A percentile compares a stretch with the other conserved stretches of the same genome.
Evolutionary conservation across 2,797 vertebrate genomes (phyloP).

Genomic region (Fundulus diaphanus): DNA sequence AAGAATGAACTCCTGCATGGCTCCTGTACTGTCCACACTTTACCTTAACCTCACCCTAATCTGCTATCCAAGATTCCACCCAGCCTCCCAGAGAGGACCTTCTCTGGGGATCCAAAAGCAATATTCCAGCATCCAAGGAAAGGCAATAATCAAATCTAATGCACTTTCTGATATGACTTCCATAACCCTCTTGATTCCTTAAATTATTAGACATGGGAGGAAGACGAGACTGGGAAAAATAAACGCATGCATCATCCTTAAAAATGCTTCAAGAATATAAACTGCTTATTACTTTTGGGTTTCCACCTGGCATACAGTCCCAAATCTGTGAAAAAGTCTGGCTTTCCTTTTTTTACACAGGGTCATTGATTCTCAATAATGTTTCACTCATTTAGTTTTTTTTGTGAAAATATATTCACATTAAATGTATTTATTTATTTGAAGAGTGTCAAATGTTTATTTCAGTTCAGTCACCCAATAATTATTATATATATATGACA

Average conservation of each 20-base stretch:
- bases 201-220: constrained; percentile 81
- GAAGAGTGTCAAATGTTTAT: background rate
- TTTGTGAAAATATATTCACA: background rate
- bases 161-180: constrained; percentile 73
- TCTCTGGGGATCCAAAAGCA: constrained; percentile 78
- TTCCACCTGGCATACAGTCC: constrained; percentile 35
- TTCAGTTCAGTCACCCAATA: background rate
- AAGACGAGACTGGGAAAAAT: constrained; percentile 46
- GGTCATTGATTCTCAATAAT: background rate
- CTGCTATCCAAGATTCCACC: constrained; percentile 34
- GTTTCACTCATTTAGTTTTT: background rate
- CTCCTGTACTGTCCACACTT: constrained; percentile 24
- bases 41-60: constrained; percentile 42
- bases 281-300: constrained; percentile 79
- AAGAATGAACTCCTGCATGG: constrained; percentile 64
- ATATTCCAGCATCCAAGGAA: constrained; percentile 78
- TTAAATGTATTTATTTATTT: background rate
- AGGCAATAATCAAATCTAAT: constrained; percentile 81
- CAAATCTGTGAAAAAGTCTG: background rate
- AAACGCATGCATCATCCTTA: constrained; percentile 47
- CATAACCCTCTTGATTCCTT: constrained; percentile 75
- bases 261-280: constrained; percentile 65
- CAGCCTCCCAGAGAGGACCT: constrained; percentile 39
- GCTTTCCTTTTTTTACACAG: background rate
- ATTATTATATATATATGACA: background rate